Base-by-base conservation (phyloP, 2,113 vertebrate species). In the Toxotes jaculatrix region DNA sequence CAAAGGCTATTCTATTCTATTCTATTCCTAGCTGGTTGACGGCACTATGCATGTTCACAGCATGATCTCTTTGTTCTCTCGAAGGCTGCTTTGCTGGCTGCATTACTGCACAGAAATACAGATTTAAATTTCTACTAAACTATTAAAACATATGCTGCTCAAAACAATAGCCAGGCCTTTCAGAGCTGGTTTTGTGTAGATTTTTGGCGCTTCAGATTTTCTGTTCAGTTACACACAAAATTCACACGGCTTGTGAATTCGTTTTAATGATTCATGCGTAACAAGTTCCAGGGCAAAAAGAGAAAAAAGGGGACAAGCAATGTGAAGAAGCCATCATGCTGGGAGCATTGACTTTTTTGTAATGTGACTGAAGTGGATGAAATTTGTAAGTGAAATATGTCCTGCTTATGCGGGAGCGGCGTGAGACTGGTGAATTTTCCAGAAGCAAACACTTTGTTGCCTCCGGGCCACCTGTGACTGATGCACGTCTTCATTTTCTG, bases 51-150 rank as follows among this genome's bases (percentile, higher is more conserved):
- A 4, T 74, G 65, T 56, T 17, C 63, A 53, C 63, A 78, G 74
- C 79, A 72, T 71, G 59, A 8, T 59, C 40, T 80, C 57, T 82
- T 78, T 79, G 56, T 64, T 61, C 45, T 71, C 40, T 27, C 7
- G 63, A 76, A 61, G 51, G 49, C 60, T 76, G 66, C 14, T 73
- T 63, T 53, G 36, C 61, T 43, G 45, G 47, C 23, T 51, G 34
- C 61, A 38, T 65, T 7, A 7, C 53, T 47, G 63, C 79, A 85
- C n/a, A 40, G 31, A 76, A 79, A 84, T 59, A 40, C 7, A 59
- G 36, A 57, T 64, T 85, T 38, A 4, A 73, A 62, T 55, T 85
- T 11, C 51, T 14, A 68, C 51, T 65, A 23, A 59, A 45, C 34
- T 27, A 27, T 75, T 79, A 70, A 65, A 70, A 84, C 14, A 42